Percentiles rank a stretch among this genome's conserved stretches.
phyloP scores from a whole-genome alignment of 2,888 invertebrate genomes.

The Pseudeuparius sepicola region DNA sequence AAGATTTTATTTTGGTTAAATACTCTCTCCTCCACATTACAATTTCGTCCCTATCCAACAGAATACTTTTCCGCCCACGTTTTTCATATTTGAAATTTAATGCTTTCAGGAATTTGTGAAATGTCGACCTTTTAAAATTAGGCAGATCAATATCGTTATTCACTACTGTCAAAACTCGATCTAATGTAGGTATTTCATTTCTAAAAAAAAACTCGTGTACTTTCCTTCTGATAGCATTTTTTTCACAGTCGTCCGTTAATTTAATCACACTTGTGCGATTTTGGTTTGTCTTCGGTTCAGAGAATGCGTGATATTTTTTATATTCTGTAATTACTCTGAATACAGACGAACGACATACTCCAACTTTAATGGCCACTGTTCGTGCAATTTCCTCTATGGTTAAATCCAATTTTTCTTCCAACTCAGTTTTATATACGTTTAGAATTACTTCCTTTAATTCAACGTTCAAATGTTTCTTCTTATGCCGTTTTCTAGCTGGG shows the following conservation, averaged over 20 bases:
- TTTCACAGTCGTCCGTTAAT: conserved; percentile 9
- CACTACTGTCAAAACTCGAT: conserved; percentile 12
- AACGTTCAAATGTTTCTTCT: too few relatives aligned
- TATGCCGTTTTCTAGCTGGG: too few relatives aligned
- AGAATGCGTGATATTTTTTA: too few relatives aligned
- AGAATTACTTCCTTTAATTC: too few relatives aligned
- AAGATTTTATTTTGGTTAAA: conserved; percentile 16
- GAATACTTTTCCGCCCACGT: conserved; percentile 15
- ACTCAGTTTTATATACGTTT: too few relatives aligned
- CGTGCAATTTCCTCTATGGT: too few relatives aligned
- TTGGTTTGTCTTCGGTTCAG: too few relatives aligned
- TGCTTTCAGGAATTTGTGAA: conserved; percentile 13
- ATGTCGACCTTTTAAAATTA: conserved; percentile 17
- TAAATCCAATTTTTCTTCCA: too few relatives aligned
- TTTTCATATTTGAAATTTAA: conserved; percentile 15
- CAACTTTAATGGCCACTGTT: too few relatives aligned
- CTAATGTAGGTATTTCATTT: conserved; percentile 14
- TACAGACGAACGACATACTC: too few relatives aligned
- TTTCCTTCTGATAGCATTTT: conserved; percentile 11
- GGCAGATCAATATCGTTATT: conserved; percentile 16
- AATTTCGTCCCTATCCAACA: conserved; percentile 19
- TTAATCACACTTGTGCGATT: too few relatives aligned
- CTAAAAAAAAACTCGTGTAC: conserved; percentile 13
- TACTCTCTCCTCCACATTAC: conserved; percentile 18
- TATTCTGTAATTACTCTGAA: too few relatives aligned